Base-by-base conservation (phyloP, 2,888 invertebrate species). In the Pristionchus maxplancki region DNA sequence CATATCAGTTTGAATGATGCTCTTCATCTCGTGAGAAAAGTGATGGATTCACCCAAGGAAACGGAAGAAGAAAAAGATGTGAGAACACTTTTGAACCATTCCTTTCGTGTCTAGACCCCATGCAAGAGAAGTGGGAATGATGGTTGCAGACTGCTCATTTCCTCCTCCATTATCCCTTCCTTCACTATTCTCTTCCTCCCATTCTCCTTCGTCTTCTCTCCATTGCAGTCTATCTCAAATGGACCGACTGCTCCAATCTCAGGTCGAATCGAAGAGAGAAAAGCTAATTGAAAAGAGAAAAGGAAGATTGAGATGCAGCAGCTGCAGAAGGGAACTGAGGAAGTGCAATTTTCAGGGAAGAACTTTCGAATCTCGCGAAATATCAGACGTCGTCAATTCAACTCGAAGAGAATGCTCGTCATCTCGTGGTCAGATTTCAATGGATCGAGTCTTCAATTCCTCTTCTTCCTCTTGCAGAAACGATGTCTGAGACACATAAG, bases 201-300 rank as follows among this genome's bases (percentile, higher is more conserved):
- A 34, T 85, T 24, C 62, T 85, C n/a, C 44, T 64, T 64, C 85
- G 85, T 64, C 37, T 85, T 85, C 85, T 85, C 40, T 53, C n/a
- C 13, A 28, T 85, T 1, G 62, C 85, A 24, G 85, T 85, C 13
- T 64, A 64, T 85, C 85, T 85, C n/a, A 44, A 50, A 85, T 85
- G 85, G 85, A 85, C 37, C 11, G 67, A 71, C 67, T 71, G 67
- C 37, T 24, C 67, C 20, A 34, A 31, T 53, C 83, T 83, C 58
- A 83, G 83, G 83, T 83, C n/a, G 8, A 28, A 37, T 37, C 50
- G 64, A 64, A 37, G 67, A 71, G 28, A 78, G n/a, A 78, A 78
- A 74, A 78, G 53, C 24, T 15, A 53, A 40, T 83, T 44, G 40
- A 53, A 71, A 71, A 71, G 13, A 28, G 67, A 71, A 34, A 81